Evolutionary conservation across 2,888 invertebrate species (phyloP).

Genomic region (Cyaniris semiargus): DNA sequence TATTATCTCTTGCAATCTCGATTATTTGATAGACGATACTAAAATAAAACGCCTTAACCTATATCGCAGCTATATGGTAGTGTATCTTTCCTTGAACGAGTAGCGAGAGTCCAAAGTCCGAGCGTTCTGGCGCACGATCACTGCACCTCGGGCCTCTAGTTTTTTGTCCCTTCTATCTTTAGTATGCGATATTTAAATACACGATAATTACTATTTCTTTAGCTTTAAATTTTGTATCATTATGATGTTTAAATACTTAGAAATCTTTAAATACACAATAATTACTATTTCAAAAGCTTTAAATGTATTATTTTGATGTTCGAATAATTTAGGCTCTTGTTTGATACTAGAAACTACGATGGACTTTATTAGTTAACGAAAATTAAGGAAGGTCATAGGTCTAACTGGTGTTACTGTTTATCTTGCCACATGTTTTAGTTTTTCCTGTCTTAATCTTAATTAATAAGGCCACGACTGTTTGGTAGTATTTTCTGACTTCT

Average conservation of each 20-base stretch:
- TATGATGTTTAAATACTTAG: background rate
- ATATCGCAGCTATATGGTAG: background rate
- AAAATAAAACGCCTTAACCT: conserved; percentile 44
- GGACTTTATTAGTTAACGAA: no score
- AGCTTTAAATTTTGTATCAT: background rate
- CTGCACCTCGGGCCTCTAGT: conserved; percentile 36
- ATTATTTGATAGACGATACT: conserved; percentile 27
- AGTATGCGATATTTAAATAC: background rate
- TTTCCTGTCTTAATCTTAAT: no score
- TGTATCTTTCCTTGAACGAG: conserved; percentile 47
- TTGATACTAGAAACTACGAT: no score
- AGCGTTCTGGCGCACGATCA: conserved; percentile 41
- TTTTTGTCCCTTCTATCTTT: conserved; percentile 12
- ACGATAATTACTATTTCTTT: background rate
- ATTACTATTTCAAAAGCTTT: no score
- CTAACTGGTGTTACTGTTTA: no score
- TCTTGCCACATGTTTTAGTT: no score
- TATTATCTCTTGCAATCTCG: background rate
- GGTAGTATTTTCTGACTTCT: no score
- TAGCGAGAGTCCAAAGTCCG: conserved; percentile 48
- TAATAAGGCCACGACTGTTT: no score
- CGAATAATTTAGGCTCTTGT: no score
- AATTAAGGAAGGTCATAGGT: no score
- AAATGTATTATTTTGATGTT: no score
- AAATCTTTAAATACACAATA: background rate